Percentiles rank a stretch among this genome's conserved stretches.
Evolutionary conservation across 1,140 invertebrate genomes (phyloP).

Genomic region (Hestina assimilis): DNA sequence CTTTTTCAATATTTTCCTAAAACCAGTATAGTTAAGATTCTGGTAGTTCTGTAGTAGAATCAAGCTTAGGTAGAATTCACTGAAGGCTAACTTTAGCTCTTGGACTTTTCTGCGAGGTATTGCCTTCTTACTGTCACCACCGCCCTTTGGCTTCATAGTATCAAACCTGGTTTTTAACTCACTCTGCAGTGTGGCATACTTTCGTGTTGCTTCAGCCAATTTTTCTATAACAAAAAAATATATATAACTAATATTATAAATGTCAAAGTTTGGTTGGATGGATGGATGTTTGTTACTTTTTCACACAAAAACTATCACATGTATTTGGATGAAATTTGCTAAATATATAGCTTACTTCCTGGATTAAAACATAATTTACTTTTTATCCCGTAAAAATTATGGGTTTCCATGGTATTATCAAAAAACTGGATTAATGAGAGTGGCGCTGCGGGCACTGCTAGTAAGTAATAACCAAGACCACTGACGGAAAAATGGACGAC

Average conservation of each 20-base stretch:
- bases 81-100: conserved; percentile 98
- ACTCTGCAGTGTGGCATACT: conserved; percentile 93
- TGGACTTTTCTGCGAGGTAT: conserved; percentile 90
- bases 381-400: neutral
- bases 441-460: too few relatives aligned
- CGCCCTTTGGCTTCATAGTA: conserved; percentile 80
- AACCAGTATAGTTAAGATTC: conserved; percentile 99
- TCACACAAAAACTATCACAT: too few relatives aligned
- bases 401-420: neutral
- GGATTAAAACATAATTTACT: too few relatives aligned
- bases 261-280: too few relatives aligned
- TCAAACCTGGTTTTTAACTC: conserved; percentile 90
- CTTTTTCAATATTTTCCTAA: conserved; percentile 99
- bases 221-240: conserved; percentile 85
- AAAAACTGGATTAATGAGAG: neutral
- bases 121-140: conserved; percentile 77
- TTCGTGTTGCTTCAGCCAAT: conserved; percentile 96
- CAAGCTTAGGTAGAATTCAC: conserved; percentile 98
- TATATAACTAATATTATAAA: neutral
- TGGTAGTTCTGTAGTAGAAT: conserved; percentile 95
- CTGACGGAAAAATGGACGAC: too few relatives aligned
- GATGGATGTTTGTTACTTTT: too few relatives aligned
- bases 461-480: too few relatives aligned
- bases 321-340: too few relatives aligned
- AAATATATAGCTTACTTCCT: too few relatives aligned